Percentiles rank a stretch among this genome's conserved stretches.
phyloP scores from a whole-genome alignment of 2,888 invertebrate genomes.

The Erannis defoliaria region DNA sequence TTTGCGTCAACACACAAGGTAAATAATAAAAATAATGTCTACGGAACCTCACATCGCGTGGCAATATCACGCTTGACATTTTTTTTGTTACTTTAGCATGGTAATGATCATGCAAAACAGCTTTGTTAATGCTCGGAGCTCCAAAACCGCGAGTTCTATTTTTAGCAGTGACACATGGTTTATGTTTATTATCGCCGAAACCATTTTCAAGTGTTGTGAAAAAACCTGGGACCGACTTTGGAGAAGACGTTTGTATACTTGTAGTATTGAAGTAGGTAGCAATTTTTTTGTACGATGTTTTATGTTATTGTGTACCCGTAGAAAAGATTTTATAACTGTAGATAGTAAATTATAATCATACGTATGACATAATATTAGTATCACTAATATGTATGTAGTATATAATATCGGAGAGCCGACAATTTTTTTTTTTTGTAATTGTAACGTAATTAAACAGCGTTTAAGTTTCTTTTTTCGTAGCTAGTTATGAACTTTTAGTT shows the following conservation, averaged over 20 bases:
- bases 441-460: too few relatives aligned
- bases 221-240: conserved; percentile 34
- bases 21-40: background rate
- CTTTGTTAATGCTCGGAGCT: conserved; percentile 39
- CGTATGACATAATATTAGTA: too few relatives aligned
- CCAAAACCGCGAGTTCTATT: conserved; percentile 59
- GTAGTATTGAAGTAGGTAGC: too few relatives aligned
- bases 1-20: background rate
- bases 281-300: too few relatives aligned
- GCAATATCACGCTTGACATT: conserved; percentile 5
- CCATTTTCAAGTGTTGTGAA: conserved; percentile 49
- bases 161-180: conserved; percentile 60
- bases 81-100: conserved; percentile 24
- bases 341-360: too few relatives aligned
- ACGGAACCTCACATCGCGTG: background rate
- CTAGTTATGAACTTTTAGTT: too few relatives aligned
- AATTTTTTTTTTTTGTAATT: too few relatives aligned
- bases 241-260: conserved; percentile 19
- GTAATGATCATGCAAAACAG: conserved; percentile 38
- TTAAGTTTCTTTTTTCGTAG: too few relatives aligned
- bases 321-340: too few relatives aligned
- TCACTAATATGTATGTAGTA: too few relatives aligned
- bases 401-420: too few relatives aligned
- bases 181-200: conserved; percentile 53
- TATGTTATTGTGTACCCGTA: too few relatives aligned